These are phyloP conservation scores for Orycteropus afer DNA, from an alignment of 2,113 vertebrate genomes.

Conservation along the genomic window DNA sequence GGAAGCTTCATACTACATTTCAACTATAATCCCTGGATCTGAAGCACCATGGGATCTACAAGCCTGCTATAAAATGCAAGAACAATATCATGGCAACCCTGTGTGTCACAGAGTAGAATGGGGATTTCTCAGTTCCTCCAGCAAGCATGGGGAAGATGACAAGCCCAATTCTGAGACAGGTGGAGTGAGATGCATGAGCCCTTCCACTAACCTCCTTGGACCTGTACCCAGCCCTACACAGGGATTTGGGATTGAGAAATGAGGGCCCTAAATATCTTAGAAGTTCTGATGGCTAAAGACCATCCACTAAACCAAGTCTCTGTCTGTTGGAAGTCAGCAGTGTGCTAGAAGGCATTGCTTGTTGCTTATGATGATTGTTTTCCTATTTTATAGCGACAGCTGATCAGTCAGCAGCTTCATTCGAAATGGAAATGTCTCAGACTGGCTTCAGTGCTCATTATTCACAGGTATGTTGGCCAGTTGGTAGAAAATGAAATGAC, in stretches of 20 bases:
- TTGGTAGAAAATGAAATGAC: neutral
- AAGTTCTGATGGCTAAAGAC: neutral
- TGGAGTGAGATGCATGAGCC: neutral
- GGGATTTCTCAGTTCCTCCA: neutral
- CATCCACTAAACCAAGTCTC: too few relatives aligned
- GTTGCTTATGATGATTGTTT: neutral
- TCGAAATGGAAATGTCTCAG: slow-evolving; percentile 99
- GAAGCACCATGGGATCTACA: neutral
- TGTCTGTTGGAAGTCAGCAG: too few relatives aligned
- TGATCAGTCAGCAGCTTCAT: slow-evolving; percentile 92
- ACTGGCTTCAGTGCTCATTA: slow-evolving; percentile 96
- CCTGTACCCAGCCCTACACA: neutral
- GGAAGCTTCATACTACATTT: neutral
- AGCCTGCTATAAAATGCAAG: rapidly evolving
- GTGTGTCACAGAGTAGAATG: too few relatives aligned
- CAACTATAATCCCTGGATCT: neutral
- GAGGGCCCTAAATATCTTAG: neutral
- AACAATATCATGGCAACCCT: neutral
- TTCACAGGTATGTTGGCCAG: slow-evolving; percentile 88
- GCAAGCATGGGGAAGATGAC: neutral
- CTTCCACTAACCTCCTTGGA: neutral
- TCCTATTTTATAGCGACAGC: slow-evolving; percentile 88
- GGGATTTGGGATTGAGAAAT: neutral
- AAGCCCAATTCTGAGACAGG: neutral
- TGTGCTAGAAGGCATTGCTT: neutral